Conservation (phyloP, 2,797 vertebrate species). For the Sebastes trivittatus region DNA sequence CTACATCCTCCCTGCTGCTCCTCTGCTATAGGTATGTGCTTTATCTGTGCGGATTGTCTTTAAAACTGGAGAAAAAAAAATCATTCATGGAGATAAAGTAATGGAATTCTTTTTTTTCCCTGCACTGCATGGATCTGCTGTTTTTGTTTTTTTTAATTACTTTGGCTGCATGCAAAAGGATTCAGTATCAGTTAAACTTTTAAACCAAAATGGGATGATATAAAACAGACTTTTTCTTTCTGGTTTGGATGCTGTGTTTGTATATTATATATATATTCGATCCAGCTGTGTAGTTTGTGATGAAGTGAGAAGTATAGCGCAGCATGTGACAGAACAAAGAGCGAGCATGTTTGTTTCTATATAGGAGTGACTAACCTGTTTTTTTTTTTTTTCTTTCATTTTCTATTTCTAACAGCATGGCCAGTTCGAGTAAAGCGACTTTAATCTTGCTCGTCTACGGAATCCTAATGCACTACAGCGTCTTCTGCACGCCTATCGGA, state of each 20-base stretch:
- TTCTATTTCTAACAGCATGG: constrained; percentile 88
- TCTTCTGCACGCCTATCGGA: constrained; percentile 93
- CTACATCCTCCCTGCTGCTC: constrained; percentile 66
- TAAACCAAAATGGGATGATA: constrained; percentile 22
- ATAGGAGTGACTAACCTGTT: constrained; percentile 48
- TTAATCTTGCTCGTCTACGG: constrained; percentile 96
- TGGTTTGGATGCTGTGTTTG: constrained; percentile 3
- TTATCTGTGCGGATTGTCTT: constrained; percentile 39
- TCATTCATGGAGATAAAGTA: constrained; percentile 53
- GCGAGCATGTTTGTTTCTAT: constrained; percentile 24
- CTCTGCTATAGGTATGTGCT: constrained; percentile 84
- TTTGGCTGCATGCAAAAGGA: constrained; percentile 60
- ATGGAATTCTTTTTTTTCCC: constrained; percentile 20
- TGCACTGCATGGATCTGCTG: constrained; percentile 29
- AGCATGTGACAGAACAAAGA: constrained; percentile 42
- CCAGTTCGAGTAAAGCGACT: constrained; percentile 95
- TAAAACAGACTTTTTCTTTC: neutral
- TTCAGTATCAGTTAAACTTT: constrained; percentile 69
- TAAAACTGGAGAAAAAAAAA: constrained; percentile 26
- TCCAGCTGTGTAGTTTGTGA: constrained; percentile 6
- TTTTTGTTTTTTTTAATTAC: constrained; percentile 30
- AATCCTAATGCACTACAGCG: constrained; percentile 97
- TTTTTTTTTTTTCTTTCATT: constrained; percentile 33
- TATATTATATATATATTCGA: neutral
- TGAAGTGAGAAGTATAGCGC: neutral